phyloP scores from a whole-genome alignment of 2,888 invertebrate species.

The Drepana falcataria region DNA sequence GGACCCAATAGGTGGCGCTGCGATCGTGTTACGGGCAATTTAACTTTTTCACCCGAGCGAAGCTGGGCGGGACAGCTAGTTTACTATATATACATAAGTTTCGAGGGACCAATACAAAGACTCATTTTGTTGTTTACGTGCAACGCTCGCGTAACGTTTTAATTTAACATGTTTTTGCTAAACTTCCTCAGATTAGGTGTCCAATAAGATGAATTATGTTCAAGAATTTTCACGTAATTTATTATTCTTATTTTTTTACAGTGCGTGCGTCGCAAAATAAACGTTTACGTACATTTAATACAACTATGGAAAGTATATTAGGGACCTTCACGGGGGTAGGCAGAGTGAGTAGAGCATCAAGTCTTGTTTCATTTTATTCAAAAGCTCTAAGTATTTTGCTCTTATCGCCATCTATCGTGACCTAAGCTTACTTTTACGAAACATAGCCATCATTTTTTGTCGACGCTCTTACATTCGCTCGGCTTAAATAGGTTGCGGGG shows the following conservation, averaged over 20 bases:
- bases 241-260: not conserved
- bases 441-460: not conserved
- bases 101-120: no score
- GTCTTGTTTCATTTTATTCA: no score
- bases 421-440: not conserved
- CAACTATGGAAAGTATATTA: no score
- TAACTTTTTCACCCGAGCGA: no score
- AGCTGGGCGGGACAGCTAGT: no score
- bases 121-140: not conserved
- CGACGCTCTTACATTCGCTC: no score
- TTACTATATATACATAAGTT: no score
- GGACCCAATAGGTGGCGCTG: no score
- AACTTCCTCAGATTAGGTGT: not conserved
- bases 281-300: no score
- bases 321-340: no score
- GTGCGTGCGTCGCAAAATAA: not conserved
- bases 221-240: not conserved
- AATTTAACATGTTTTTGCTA: not conserved
- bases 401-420: not conserved
- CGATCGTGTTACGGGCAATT: no score
- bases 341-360: no score
- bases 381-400: not conserved
- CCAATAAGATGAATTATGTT: not conserved
- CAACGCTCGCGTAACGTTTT: not conserved
- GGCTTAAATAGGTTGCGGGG: not conserved